phyloP scores from a whole-genome alignment of 2,888 invertebrate species.

The Danaus chrysippus region DNA sequence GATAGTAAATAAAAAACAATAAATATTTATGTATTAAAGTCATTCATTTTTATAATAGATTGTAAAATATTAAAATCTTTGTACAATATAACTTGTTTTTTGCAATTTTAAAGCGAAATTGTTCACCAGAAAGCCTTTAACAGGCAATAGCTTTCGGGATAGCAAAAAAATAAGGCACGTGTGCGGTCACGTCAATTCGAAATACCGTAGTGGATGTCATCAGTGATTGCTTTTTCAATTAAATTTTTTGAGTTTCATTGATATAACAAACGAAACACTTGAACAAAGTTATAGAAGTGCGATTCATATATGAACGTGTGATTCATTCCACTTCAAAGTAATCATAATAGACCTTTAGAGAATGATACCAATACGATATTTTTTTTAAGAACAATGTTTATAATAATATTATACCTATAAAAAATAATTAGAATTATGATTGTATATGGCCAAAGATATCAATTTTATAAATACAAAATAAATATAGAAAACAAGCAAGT shows the following conservation, averaged over 20 bases:
- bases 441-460: no score
- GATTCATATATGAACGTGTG: neutral
- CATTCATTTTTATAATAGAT: no score
- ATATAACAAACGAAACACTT: constrained; percentile 2
- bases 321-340: neutral
- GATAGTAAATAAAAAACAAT: no score
- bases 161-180: constrained; percentile 22
- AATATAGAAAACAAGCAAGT: no score
- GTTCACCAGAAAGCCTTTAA: constrained; percentile 21
- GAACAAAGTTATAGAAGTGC: constrained; percentile 10
- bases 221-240: constrained; percentile 53
- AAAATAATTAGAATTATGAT: no score
- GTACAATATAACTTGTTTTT: neutral
- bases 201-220: constrained; percentile 37
- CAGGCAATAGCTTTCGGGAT: constrained; percentile 24
- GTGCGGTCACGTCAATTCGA: constrained; percentile 27
- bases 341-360: no score
- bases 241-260: constrained; percentile 36
- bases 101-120: constrained; percentile 10
- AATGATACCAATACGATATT: no score
- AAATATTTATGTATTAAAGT: no score
- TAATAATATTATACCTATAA: no score
- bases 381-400: no score
- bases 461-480: no score
- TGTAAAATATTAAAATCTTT: no score